Percentiles rank a stretch among this genome's conserved stretches.
These are phyloP conservation scores for Tragelaphus buxtoni DNA, from an alignment of 2,113 vertebrate genomes.

Conservation along the genomic window DNA sequence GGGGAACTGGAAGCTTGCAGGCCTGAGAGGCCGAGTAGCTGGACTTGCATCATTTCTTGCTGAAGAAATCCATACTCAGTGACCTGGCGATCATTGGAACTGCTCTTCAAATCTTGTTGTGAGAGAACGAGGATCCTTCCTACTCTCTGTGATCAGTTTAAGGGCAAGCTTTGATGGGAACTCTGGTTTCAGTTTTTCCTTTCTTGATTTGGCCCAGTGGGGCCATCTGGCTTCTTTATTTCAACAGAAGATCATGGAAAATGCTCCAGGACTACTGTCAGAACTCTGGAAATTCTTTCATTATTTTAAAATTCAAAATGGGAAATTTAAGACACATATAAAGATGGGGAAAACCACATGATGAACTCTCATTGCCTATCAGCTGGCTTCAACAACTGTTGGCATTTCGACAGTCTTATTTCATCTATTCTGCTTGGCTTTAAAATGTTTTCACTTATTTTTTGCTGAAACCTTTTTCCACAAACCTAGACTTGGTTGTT, in stretches of 20 bases:
- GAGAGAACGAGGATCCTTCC: background rate
- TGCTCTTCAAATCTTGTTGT: background rate
- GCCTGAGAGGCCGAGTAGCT: background rate
- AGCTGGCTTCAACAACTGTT: background rate
- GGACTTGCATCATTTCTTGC: background rate
- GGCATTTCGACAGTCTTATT: background rate
- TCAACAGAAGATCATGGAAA: background rate
- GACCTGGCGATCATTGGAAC: background rate
- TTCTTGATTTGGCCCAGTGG: background rate
- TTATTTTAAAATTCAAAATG: background rate
- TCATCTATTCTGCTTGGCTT: background rate
- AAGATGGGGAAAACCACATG: background rate
- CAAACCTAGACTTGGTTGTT: background rate
- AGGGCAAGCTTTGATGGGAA: background rate
- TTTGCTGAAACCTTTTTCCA: constrained; percentile 21
- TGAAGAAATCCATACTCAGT: background rate
- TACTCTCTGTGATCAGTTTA: background rate
- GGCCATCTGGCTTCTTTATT: background rate
- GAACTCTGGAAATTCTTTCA: background rate
- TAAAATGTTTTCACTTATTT: background rate
- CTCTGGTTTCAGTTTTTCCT: background rate
- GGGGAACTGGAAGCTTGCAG: background rate
- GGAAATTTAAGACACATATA: background rate
- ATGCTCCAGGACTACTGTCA: background rate
- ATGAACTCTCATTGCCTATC: background rate